Evolutionary conservation across 2,113 vertebrate species (phyloP).

Genomic region (Phycodurus eques): DNA sequence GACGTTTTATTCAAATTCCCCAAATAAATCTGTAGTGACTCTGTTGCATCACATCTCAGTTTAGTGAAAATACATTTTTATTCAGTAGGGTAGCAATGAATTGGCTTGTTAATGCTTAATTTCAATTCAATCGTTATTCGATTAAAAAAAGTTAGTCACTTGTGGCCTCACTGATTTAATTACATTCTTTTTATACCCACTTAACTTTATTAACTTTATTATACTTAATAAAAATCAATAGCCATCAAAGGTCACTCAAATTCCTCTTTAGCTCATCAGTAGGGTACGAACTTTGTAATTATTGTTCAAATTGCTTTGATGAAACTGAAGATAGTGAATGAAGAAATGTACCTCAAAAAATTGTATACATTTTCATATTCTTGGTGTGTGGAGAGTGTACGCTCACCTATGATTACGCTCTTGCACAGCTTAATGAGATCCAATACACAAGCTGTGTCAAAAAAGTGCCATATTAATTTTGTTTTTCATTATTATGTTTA

Average conservation of each 20-base stretch:
- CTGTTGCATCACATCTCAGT: not conserved
- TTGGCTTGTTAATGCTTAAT: not conserved
- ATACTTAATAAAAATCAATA: conserved; percentile 38
- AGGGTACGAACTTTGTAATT: conserved; percentile 13
- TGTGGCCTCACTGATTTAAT: conserved; percentile 27
- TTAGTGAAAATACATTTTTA: conserved; percentile 15
- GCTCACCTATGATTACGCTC: not conserved
- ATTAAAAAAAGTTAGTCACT: conserved; percentile 1
- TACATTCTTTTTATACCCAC: conserved; percentile 12
- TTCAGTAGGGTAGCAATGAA: conserved; percentile 14
- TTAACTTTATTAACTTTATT: conserved; percentile 14
- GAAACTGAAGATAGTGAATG: not conserved
- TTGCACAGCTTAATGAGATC: not conserved
- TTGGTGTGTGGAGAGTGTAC: not conserved
- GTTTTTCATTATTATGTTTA: not conserved
- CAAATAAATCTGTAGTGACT: not conserved
- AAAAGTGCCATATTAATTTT: not conserved
- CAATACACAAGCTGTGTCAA: not conserved
- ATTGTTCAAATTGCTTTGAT: conserved; percentile 2
- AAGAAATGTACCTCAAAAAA: not conserved
- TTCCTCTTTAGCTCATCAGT: conserved; percentile 24
- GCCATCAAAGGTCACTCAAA: conserved; percentile 9
- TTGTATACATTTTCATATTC: not conserved
- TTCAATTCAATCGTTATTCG: conserved; percentile 23
- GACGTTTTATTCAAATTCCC: conserved; percentile 8